These are phyloP conservation scores for Siniperca chuatsi DNA, from an alignment of 2,113 vertebrate species.

Conservation along the genomic window DNA sequence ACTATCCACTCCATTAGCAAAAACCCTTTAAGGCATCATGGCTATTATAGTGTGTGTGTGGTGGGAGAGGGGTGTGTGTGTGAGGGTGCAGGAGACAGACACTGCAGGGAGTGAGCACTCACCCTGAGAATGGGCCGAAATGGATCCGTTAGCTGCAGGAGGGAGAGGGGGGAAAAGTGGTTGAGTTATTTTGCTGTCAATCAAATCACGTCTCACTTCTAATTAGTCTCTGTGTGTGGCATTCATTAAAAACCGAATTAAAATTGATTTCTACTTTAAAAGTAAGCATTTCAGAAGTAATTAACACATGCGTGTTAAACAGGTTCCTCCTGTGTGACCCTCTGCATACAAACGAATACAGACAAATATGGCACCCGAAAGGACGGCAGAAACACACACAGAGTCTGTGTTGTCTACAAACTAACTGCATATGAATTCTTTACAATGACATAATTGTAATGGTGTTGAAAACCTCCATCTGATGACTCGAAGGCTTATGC, in stretches of 20 bases:
- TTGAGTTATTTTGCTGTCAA: conserved; percentile 89
- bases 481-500: conserved; percentile 22
- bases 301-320: conserved; percentile 73
- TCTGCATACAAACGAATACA: background rate
- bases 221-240: conserved; percentile 89
- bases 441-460: background rate
- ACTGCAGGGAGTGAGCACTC: conserved; percentile 76
- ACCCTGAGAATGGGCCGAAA: conserved; percentile 99
- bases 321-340: background rate
- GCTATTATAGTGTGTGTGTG: conserved; percentile 51
- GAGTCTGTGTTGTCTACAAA: background rate
- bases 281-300: conserved; percentile 87
- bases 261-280: conserved; percentile 88
- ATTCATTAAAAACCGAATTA: conserved; percentile 88
- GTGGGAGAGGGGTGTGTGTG: conserved; percentile 16
- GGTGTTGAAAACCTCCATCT: conserved; percentile 8
- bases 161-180: conserved; percentile 84
- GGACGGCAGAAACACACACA: background rate
- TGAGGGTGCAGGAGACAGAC: conserved; percentile 32
- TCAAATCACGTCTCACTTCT: conserved; percentile 85
- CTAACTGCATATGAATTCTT: background rate
- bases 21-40: conserved; percentile 51
- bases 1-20: conserved; percentile 44
- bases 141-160: conserved; percentile 95
- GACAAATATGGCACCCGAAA: background rate